These are phyloP conservation scores for Muscidifurax raptorellus DNA, from an alignment of 1,140 invertebrate genomes.

Conservation along the genomic window DNA sequence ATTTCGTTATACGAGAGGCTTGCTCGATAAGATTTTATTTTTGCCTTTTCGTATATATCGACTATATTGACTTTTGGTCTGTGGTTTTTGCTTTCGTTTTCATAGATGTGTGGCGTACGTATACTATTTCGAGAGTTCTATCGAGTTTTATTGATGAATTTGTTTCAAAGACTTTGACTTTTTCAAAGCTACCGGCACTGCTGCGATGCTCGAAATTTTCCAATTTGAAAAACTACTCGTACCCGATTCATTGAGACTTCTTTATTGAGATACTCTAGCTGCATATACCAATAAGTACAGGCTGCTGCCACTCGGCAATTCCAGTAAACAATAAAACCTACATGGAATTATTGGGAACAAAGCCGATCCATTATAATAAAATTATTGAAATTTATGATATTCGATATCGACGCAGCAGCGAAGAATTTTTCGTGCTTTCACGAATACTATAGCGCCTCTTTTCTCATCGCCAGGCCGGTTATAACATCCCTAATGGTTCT, in stretches of 20 bases:
- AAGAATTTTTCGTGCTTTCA: background rate
- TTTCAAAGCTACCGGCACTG: too few species aligned
- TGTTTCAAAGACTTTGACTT: too few species aligned
- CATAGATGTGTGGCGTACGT: background rate
- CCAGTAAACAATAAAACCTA: too few species aligned
- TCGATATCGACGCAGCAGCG: background rate
- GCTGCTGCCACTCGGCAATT: too few species aligned
- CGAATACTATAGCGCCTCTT: background rate
- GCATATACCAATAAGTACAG: too few species aligned
- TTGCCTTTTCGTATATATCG: background rate
- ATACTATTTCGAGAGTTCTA: background rate
- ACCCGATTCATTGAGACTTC: too few species aligned
- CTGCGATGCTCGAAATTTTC: too few species aligned
- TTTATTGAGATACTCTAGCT: too few species aligned
- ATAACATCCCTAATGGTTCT: conserved; percentile 24
- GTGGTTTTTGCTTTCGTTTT: background rate
- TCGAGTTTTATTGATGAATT: background rate
- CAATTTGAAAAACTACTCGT: too few species aligned
- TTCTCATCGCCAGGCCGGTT: background rate
- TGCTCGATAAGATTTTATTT: background rate
- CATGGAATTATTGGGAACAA: background rate
- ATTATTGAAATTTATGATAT: conserved; percentile 9
- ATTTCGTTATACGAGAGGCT: conserved; percentile 4
- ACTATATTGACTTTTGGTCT: background rate
- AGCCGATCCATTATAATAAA: background rate